A percentile compares a stretch with the other conserved stretches of the same genome.
phyloP scores from a whole-genome alignment of 2,113 vertebrate species.

The Orcinus orca region DNA sequence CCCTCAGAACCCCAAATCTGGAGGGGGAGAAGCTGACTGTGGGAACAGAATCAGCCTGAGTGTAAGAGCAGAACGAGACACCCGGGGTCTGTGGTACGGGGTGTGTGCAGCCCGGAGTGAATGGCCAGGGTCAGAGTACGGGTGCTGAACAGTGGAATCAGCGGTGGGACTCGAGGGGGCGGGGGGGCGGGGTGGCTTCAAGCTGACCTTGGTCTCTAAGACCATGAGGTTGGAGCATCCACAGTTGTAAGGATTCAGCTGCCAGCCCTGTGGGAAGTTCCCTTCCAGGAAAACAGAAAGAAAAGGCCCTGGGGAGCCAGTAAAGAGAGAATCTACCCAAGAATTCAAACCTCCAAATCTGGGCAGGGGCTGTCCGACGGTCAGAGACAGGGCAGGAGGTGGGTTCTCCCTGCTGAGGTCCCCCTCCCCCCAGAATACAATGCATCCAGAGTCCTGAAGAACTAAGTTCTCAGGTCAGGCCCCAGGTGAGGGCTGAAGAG shows the following conservation, averaged over 20 bases:
- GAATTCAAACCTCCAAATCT: neutral
- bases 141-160: neutral
- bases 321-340: neutral
- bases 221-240: neutral
- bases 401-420: neutral
- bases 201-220: neutral
- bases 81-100: neutral
- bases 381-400: neutral
- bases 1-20: neutral
- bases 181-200: too few species aligned
- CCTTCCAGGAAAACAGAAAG: neutral
- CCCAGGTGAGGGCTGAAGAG: neutral
- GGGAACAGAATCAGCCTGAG: neutral
- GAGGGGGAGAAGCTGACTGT: neutral
- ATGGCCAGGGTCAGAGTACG: neutral
- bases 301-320: neutral
- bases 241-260: neutral
- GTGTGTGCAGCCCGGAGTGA: neutral
- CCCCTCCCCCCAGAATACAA: neutral
- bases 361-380: neutral
- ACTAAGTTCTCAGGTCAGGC: neutral
- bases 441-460: neutral
- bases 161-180: accelerated
- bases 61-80: neutral
- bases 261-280: neutral